Base-by-base conservation (phyloP, 2,797 vertebrate species). In the Malurus splendens region DNA sequence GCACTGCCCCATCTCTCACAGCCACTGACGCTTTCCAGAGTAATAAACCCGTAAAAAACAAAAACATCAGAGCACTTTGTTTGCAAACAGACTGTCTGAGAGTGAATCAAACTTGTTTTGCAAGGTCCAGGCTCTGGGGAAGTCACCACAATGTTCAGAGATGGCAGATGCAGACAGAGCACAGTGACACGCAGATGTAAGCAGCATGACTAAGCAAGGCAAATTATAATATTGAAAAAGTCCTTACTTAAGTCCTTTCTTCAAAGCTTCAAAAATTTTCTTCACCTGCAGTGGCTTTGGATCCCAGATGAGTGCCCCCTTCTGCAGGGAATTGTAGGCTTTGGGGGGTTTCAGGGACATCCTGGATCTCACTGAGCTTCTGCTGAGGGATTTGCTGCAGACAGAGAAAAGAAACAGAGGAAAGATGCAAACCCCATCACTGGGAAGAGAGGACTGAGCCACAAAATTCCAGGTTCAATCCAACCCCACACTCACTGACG, bases 191-290 rank as follows among this genome's bases (percentile, higher is more conserved):
- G 45, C 48, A 90, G 12, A 27, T 13, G 44, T 3, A 27, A 57
- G 64, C 80, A 85, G 57, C 28, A 16, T 0, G 0, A 67, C 11
- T 8, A 42, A 38, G 25, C 1, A 56, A 75, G 18, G 36, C 24
- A 90, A 84, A 56, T 48, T 5, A 50, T 39, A 90, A 18, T 50
- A 91, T 11, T 61, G 39, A 3, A 90, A 60, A 52, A 48, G n/a
- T 86, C 55, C 98, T 96, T 97, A 98, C 99, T 98, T 98, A 73
- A 99, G 98, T 90, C 99, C 99, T 96, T 97, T 98, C 87, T 98
- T 97, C 90, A 99, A 96, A 6, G 98, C 98, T 86, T 98, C 98
- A 87, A 98, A 99, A 94, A 99, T 97, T 89, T 93, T 96, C 97
- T 99, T 98, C 85, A 99, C 98, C 90, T 99, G 97, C 75, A 98